Conservation (phyloP, 2,888 invertebrate species). For the Trachelus troglodyta region DNA sequence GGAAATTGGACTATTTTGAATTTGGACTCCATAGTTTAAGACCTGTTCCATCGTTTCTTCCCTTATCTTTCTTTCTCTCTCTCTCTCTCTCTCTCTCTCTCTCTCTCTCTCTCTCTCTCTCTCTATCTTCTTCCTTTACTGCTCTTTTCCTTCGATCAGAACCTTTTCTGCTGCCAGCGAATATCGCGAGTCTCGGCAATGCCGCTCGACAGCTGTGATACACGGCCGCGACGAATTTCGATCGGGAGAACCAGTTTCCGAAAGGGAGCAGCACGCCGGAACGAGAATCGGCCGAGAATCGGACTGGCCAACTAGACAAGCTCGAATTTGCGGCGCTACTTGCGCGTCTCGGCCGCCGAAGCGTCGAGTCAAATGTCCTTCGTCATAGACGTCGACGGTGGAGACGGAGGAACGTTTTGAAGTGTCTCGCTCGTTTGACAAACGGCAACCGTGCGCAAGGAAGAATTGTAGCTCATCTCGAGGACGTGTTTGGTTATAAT, state of each 20-base stretch:
- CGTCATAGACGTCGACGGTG: neutral
- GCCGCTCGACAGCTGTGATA: constrained; percentile 29
- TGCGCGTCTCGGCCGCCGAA: neutral
- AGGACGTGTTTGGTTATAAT: constrained; percentile 26
- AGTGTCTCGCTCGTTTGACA: neutral
- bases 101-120: constrained; percentile 3
- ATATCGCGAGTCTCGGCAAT: constrained; percentile 21
- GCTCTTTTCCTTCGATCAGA: constrained; percentile 10
- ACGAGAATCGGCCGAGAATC: neutral
- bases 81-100: constrained; percentile 2
- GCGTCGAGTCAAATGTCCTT: no score
- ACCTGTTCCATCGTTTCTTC: neutral
- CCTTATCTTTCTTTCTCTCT: constrained; percentile 3
- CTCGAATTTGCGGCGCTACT: neutral
- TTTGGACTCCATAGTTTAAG: constrained; percentile 1
- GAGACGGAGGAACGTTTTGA: neutral
- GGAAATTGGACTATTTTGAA: constrained; percentile 3
- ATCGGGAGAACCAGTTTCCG: constrained; percentile 20
- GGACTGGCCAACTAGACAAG: neutral
- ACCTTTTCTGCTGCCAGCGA: constrained; percentile 2
- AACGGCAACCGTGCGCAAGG: neutral
- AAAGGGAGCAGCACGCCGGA: neutral
- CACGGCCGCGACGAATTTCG: constrained; percentile 33
- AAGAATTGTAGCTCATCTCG: neutral
- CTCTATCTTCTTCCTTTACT: constrained; percentile 1